Conservation (phyloP, 2,888 invertebrate genomes). For the Drosophila mayaguana region DNA sequence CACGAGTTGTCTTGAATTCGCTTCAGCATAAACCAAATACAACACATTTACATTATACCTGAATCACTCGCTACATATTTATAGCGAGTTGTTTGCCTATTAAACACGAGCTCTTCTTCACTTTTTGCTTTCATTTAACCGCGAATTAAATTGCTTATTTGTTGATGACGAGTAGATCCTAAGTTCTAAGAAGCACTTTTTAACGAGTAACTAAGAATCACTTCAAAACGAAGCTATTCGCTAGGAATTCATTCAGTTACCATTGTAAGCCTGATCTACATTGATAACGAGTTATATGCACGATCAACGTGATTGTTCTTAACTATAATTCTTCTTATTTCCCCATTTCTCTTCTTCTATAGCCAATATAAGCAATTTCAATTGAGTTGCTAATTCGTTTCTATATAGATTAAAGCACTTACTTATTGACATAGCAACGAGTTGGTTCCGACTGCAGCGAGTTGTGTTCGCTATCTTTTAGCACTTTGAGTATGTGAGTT, state of each 20-base stretch:
- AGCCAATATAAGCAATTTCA: background rate
- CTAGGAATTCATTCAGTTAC: background rate
- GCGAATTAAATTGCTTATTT: background rate
- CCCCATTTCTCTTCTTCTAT: background rate
- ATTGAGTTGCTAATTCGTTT: constrained; percentile 4
- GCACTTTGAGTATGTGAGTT: background rate
- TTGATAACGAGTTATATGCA: background rate
- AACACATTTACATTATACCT: background rate
- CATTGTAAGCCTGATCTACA: background rate
- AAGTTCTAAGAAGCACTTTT: background rate
- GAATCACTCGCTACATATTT: background rate
- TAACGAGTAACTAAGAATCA: background rate
- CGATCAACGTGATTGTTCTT: constrained; percentile 5
- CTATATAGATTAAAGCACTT: background rate
- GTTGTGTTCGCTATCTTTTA: background rate
- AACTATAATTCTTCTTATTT: background rate
- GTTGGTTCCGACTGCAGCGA: constrained; percentile 1
- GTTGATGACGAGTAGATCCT: background rate
- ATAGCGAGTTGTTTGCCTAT: background rate
- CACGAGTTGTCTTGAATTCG: background rate
- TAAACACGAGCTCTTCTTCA: background rate
- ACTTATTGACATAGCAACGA: background rate
- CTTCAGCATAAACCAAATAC: background rate
- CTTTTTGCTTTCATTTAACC: background rate
- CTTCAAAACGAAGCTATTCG: background rate